A percentile compares a stretch with the other conserved stretches of the same genome.
These are phyloP conservation scores for Nowickia ferox DNA, from an alignment of 2,888 invertebrate species.

Conservation along the genomic window DNA sequence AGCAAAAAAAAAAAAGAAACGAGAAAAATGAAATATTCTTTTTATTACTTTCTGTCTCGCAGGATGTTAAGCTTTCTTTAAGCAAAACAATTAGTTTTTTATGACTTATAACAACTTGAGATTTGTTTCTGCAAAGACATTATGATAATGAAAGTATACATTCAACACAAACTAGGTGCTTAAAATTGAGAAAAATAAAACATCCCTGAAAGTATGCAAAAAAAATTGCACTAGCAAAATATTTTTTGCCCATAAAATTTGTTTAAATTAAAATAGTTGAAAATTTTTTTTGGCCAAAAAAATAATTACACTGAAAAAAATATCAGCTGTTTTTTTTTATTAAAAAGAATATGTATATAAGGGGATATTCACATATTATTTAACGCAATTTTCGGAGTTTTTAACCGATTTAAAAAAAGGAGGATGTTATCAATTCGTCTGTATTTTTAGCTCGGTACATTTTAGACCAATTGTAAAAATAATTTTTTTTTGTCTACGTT, in stretches of 20 bases:
- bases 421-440: too few species aligned
- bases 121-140: conserved; percentile 39
- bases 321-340: too few species aligned
- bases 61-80: conserved; percentile 70
- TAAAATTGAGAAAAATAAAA: conserved; percentile 30
- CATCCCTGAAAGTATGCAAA: conserved; percentile 33
- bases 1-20: background rate
- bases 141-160: conserved; percentile 42
- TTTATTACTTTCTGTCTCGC: conserved; percentile 66
- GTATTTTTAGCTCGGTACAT: too few species aligned
- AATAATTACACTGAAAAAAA: too few species aligned
- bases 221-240: background rate
- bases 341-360: too few species aligned
- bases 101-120: conserved; percentile 62
- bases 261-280: conserved; percentile 17
- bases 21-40: conserved; percentile 34
- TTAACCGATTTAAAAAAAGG: too few species aligned
- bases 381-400: too few species aligned
- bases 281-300: too few species aligned
- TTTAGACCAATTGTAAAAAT: too few species aligned
- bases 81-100: conserved; percentile 71
- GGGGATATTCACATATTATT: too few species aligned
- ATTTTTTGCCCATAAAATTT: too few species aligned
- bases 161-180: background rate
- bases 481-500: too few species aligned